phyloP scores from a whole-genome alignment of 2,797 vertebrate genomes.

The Euthynnus affinis region DNA sequence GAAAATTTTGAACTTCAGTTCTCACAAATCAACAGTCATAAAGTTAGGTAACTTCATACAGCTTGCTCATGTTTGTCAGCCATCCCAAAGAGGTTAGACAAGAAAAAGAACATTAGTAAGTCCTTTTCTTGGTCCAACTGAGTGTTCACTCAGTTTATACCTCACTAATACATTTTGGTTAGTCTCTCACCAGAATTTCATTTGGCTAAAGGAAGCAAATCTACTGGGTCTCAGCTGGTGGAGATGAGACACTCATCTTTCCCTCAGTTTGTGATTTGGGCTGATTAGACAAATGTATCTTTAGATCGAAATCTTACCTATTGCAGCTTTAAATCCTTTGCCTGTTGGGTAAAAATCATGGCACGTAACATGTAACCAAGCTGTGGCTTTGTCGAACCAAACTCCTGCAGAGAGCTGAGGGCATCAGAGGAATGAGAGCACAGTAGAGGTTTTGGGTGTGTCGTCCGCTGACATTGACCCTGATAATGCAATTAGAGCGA shows the following conservation, averaged over 20 bases:
- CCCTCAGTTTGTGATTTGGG: constrained; percentile 50
- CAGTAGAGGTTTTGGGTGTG: constrained; percentile 42
- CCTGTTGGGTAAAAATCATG: constrained; percentile 47
- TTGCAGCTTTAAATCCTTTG: constrained; percentile 64
- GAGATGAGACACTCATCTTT: constrained; percentile 16
- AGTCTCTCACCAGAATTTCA: not conserved
- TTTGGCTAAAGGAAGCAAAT: constrained; percentile 19
- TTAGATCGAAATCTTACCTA: constrained; percentile 57
- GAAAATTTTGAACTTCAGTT: not conserved
- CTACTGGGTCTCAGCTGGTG: constrained; percentile 8
- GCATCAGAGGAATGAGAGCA: constrained; percentile 13
- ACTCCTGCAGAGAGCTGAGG: constrained; percentile 16
- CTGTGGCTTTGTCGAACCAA: constrained; percentile 25
- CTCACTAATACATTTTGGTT: constrained; percentile 14
- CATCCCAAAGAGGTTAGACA: not conserved
- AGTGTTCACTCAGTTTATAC: not conserved
- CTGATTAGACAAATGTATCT: constrained; percentile 67
- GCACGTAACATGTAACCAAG: constrained; percentile 43
- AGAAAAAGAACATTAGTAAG: constrained; percentile 1
- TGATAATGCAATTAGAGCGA: constrained; percentile 77
- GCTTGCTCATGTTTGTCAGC: not conserved
- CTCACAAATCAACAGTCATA: not conserved
- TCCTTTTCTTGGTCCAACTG: not conserved
- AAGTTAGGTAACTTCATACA: not conserved
- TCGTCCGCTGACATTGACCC: constrained; percentile 68